Evolutionary conservation across 2,888 invertebrate genomes (phyloP).

Genomic region (Drosophila mercatorum): DNA sequence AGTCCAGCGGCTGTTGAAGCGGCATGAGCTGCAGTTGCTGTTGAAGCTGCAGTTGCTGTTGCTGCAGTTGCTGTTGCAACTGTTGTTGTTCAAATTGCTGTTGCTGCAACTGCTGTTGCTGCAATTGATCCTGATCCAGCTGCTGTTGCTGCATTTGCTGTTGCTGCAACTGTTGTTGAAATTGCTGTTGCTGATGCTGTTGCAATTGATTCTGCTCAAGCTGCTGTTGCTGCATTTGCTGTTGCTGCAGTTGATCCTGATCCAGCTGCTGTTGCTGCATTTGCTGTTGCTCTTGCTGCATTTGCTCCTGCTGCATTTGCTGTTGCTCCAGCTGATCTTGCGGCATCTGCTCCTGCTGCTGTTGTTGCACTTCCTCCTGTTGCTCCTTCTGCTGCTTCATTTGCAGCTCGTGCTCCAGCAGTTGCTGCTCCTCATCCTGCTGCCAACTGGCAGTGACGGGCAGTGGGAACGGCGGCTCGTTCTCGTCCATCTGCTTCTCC

Average conservation of each 20-base stretch:
- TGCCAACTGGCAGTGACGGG: not conserved
- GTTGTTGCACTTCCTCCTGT: not conserved
- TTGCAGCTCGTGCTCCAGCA: not conserved
- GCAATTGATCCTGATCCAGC: not conserved
- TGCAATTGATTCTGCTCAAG: not conserved
- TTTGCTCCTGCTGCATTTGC: not conserved
- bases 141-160: not conserved
- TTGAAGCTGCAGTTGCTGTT: not conserved
- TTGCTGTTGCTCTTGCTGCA: no score
- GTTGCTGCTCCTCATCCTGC: not conserved
- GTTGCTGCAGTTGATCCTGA: not conserved
- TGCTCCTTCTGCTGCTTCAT: not conserved
- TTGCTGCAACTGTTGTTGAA: not conserved
- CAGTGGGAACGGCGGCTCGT: not conserved
- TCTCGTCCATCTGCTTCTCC: no score
- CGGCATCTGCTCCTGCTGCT: no score
- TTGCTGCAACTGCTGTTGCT: not conserved
- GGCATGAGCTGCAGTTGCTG: not conserved
- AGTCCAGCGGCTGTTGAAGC: no score
- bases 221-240: no score
- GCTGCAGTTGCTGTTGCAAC: not conserved
- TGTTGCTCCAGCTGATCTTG: not conserved
- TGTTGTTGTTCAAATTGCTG: not conserved
- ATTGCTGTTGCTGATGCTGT: not conserved
- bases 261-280: not conserved